Evolutionary conservation across 2,113 vertebrate species (phyloP).

Genomic region (Diadophis punctatus): DNA sequence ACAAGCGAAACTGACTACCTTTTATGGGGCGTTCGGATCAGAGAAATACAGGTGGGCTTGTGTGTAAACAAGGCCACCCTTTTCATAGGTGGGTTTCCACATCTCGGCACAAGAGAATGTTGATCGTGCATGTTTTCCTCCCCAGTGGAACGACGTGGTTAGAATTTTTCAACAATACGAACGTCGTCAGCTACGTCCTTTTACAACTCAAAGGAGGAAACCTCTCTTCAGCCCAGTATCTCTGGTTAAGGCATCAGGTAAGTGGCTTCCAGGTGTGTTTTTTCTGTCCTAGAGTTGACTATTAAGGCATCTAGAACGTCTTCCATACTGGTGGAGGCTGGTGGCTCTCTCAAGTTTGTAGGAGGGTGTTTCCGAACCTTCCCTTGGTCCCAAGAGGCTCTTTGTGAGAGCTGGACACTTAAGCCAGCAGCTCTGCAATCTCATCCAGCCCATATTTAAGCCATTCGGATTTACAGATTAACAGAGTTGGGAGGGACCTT

Average conservation of each 20-base stretch:
- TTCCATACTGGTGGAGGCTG: not conserved
- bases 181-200: constrained; percentile 78
- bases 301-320: not conserved
- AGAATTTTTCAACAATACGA: constrained; percentile 85
- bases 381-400: not conserved
- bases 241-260: constrained; percentile 95
- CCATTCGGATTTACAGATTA: not conserved
- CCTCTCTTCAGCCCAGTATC: constrained; percentile 82
- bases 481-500: no score
- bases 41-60: constrained; percentile 77
- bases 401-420: not conserved
- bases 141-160: constrained; percentile 87
- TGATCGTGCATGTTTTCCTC: not conserved
- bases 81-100: not conserved
- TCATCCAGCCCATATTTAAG: not conserved
- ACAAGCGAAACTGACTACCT: constrained; percentile 86
- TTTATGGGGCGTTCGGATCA: constrained; percentile 82
- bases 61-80: not conserved
- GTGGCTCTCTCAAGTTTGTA: not conserved
- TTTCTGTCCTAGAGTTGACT: not conserved
- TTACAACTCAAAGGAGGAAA: constrained; percentile 79
- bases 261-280: constrained; percentile 1
- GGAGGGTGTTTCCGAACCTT: not conserved
- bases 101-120: not conserved
- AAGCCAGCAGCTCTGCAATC: no score